phyloP scores from a whole-genome alignment of 1,140 invertebrate species.

The Leptopilina boulardi region DNA sequence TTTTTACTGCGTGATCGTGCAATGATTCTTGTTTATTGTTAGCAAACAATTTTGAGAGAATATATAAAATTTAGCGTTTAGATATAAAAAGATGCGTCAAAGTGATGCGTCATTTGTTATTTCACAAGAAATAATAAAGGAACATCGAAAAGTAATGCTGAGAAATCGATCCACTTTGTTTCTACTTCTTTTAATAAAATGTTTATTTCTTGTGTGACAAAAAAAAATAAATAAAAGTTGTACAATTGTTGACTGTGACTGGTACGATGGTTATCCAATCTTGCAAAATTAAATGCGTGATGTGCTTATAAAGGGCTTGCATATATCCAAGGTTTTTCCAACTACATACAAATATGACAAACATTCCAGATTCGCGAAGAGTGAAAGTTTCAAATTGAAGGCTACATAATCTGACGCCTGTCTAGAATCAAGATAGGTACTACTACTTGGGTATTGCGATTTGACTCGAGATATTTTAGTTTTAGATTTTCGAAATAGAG shows the following conservation, averaged over 20 bases:
- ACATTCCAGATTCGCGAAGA: conserved; percentile 13
- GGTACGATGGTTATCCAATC: background rate
- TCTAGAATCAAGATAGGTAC: background rate
- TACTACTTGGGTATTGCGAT: background rate
- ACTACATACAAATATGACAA: conserved; percentile 8
- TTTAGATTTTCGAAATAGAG: background rate
- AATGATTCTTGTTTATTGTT: background rate
- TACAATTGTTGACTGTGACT: background rate
- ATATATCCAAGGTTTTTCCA: conserved; percentile 5
- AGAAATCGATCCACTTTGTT: no score
- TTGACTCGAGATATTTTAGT: background rate
- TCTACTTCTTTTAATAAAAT: background rate
- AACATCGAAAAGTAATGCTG: no score
- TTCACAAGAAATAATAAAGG: no score
- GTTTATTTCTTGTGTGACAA: background rate
- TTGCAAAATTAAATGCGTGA: conserved; percentile 10
- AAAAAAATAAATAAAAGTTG: background rate
- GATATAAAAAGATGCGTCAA: background rate
- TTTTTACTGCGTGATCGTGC: background rate
- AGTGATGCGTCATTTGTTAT: background rate
- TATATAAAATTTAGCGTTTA: background rate
- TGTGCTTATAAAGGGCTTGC: conserved; percentile 16
- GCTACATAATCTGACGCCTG: background rate
- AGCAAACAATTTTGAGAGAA: background rate
- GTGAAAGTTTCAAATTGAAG: conserved; percentile 10